A percentile compares a stretch with the other conserved stretches of the same genome.
Conservation (phyloP, 2,797 vertebrate genomes). For the Chaetodon trifasciatus region DNA sequence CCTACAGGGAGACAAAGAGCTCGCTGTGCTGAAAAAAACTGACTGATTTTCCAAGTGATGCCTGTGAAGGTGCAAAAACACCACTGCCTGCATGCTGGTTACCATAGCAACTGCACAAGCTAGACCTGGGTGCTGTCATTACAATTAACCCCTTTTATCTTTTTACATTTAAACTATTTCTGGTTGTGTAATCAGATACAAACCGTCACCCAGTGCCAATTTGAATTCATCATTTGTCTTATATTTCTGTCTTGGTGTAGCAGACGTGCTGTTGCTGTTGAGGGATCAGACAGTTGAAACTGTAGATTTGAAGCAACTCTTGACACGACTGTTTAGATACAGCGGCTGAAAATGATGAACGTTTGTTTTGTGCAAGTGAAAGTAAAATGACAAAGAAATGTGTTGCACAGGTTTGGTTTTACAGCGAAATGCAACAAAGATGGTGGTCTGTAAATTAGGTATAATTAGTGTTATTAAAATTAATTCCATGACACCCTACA, state of each 20-base stretch:
- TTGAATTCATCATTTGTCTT: slow-evolving; percentile 39
- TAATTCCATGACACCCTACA: slow-evolving; percentile 9
- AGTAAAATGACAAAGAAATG: background rate
- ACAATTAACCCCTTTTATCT: slow-evolving; percentile 83
- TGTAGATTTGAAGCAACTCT: slow-evolving; percentile 11
- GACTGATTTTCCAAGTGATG: slow-evolving; percentile 30
- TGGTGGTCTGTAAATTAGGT: slow-evolving; percentile 11
- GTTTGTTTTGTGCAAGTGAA: background rate
- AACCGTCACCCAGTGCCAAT: slow-evolving; percentile 56
- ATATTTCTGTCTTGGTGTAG: slow-evolving; percentile 42
- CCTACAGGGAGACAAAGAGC: slow-evolving; percentile 11
- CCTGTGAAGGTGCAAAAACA: slow-evolving; percentile 39
- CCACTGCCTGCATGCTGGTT: slow-evolving; percentile 69
- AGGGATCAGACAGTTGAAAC: slow-evolving; percentile 21
- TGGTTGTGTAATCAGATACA: slow-evolving; percentile 67
- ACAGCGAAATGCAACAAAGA: background rate
- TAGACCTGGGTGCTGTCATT: slow-evolving; percentile 74
- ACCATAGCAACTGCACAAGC: slow-evolving; percentile 79
- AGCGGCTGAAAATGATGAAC: background rate
- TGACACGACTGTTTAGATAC: background rate
- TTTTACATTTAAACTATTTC: slow-evolving; percentile 73
- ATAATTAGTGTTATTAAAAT: slow-evolving; percentile 21
- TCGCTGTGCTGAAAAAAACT: background rate
- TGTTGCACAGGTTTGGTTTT: background rate
- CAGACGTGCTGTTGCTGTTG: background rate